Evolutionary conservation across 2,113 vertebrate genomes (phyloP).

Genomic region (Panthera leo): DNA sequence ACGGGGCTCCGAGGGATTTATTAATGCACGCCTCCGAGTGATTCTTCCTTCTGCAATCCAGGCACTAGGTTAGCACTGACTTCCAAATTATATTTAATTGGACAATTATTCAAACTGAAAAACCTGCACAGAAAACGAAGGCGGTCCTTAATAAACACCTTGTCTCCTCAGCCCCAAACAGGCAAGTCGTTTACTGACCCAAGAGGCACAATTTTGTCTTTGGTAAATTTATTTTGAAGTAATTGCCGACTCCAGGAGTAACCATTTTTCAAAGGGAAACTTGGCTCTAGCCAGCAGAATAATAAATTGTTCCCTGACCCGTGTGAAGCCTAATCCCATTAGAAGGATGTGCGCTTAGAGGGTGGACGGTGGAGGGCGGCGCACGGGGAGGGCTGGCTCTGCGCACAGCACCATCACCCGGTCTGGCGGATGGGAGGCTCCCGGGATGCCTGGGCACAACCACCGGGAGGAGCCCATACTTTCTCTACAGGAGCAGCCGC

Average conservation of each 20-base stretch:
- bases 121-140: constrained; percentile 97
- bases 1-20: constrained; percentile 98
- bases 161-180: constrained; percentile 98
- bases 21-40: constrained; percentile 95
- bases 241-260: constrained; percentile 94
- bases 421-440: neutral
- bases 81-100: constrained; percentile 99
- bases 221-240: constrained; percentile 99
- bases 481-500: neutral
- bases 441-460: neutral
- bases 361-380: neutral
- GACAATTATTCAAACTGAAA: constrained; percentile 99
- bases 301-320: constrained; percentile 91
- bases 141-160: constrained; percentile 99
- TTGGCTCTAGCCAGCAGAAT: constrained; percentile 87
- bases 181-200: constrained; percentile 98
- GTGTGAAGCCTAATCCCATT: constrained; percentile 90
- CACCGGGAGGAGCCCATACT: neutral
- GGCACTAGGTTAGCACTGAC: constrained; percentile 94
- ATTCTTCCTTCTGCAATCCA: constrained; percentile 92
- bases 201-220: constrained; percentile 97
- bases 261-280: constrained; percentile 95
- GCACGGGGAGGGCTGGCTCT: neutral
- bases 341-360: constrained; percentile 84
- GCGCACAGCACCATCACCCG: fast-evolving